Conservation (phyloP, 2,113 vertebrate species). For the Carassius gibelio region DNA sequence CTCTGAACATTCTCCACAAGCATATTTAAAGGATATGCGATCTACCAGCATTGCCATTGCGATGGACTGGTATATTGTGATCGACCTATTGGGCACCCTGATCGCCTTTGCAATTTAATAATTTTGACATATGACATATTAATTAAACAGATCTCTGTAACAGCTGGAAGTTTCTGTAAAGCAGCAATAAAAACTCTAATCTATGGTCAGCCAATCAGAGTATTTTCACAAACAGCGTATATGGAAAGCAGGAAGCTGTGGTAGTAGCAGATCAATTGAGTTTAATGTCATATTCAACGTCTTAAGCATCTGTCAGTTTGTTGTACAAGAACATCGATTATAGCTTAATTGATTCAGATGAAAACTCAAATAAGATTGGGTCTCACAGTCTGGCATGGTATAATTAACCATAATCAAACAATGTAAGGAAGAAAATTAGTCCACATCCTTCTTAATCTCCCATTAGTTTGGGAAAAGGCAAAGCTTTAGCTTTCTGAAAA, state of each 20-base stretch:
- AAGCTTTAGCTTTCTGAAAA: background rate
- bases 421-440: background rate
- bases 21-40: too few relatives aligned
- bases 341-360: background rate
- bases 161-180: too few relatives aligned
- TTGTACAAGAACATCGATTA: background rate
- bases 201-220: too few relatives aligned
- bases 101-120: too few relatives aligned
- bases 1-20: too few relatives aligned
- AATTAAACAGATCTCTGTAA: too few relatives aligned
- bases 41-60: too few relatives aligned
- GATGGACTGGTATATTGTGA: too few relatives aligned
- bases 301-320: background rate
- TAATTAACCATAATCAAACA: conserved; percentile 20
- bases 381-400: background rate
- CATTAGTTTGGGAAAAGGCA: background rate
- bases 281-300: background rate
- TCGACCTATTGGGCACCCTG: too few relatives aligned
- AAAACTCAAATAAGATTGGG: background rate
- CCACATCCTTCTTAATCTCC: background rate
- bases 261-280: background rate
- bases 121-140: too few relatives aligned
- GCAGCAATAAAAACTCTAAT: too few relatives aligned
- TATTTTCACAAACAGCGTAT: background rate
- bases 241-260: background rate